phyloP scores from a whole-genome alignment of 1,140 invertebrate genomes.

The Adoxophyes honmai region DNA sequence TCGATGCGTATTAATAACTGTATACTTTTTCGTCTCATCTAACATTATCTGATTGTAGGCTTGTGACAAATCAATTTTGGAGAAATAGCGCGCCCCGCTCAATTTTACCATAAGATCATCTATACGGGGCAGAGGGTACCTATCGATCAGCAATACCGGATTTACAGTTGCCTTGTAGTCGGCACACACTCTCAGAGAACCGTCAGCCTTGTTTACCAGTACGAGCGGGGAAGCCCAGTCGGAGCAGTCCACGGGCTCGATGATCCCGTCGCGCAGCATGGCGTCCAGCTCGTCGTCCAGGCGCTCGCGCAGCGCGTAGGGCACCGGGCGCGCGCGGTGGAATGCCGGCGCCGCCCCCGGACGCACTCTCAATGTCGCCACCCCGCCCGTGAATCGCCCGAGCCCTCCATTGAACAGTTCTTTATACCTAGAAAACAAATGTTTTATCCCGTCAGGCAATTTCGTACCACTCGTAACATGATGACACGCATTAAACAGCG shows the following conservation, averaged over 20 bases:
- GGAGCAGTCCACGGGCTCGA: no score
- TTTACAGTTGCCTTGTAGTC: conserved; percentile 68
- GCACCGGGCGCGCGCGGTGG: no score
- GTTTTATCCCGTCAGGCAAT: not conserved
- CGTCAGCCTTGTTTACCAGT: no score
- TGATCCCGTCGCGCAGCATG: conserved; percentile 34
- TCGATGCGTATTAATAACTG: conserved; percentile 48
- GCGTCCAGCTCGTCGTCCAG: conserved; percentile 15
- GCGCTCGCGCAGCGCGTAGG: not conserved
- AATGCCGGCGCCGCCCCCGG: conserved; percentile 20
- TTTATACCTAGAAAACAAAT: conserved; percentile 19
- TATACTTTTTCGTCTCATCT: conserved; percentile 42
- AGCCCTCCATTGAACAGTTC: conserved; percentile 17
- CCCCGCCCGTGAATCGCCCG: conserved; percentile 21
- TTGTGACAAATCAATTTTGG: conserved; percentile 41
- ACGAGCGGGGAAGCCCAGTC: no score
- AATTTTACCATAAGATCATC: conserved; percentile 35
- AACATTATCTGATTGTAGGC: conserved; percentile 44
- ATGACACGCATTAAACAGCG: no score
- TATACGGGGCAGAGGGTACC: conserved; percentile 40
- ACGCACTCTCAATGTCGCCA: conserved; percentile 16
- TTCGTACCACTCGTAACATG: no score
- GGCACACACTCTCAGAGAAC: conserved; percentile 66
- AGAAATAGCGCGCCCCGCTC: conserved; percentile 30
- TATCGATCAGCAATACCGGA: conserved; percentile 34